Percentiles rank a stretch among this genome's conserved stretches.
These are phyloP conservation scores for Pseudopleuronectes americanus DNA, from an alignment of 2,797 vertebrate genomes.

Conservation along the genomic window DNA sequence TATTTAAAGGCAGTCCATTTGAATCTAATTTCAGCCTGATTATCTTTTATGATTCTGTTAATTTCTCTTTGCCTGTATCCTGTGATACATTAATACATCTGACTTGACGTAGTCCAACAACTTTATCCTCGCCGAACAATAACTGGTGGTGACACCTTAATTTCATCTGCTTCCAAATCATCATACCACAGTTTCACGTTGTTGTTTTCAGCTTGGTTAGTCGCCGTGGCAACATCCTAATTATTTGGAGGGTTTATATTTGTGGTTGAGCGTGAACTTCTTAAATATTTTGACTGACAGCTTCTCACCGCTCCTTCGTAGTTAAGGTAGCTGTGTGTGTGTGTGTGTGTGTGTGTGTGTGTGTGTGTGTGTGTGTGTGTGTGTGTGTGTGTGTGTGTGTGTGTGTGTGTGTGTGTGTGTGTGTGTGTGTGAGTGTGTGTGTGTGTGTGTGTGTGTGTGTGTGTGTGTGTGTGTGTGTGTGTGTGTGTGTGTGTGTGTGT, in stretches of 20 bases:
- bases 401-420: constrained; percentile 46
- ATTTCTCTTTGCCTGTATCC: neutral
- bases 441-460: constrained; percentile 31
- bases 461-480: constrained; percentile 25
- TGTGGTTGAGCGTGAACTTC: constrained; percentile 6
- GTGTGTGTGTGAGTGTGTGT: constrained; percentile 39
- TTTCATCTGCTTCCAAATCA: constrained; percentile 23
- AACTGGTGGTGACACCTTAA: constrained; percentile 1
- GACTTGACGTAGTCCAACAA: neutral
- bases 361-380: constrained; percentile 38
- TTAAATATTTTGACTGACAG: constrained; percentile 14
- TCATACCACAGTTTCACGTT: neutral
- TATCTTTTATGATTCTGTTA: neutral
- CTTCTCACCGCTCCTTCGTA: constrained; percentile 11
- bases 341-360: constrained; percentile 17
- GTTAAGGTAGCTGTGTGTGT: constrained; percentile 36
- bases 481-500: constrained; percentile 39
- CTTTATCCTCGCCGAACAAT: neutral
- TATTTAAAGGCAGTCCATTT: neutral
- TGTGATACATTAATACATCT: too few relatives aligned
- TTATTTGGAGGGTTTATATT: constrained; percentile 31
- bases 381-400: constrained; percentile 45
- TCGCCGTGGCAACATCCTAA: constrained; percentile 55
- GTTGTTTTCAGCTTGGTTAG: constrained; percentile 38
- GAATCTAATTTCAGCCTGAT: neutral